Evolutionary conservation across 2,113 vertebrate species (phyloP).

Genomic region (Labeo rohita): DNA sequence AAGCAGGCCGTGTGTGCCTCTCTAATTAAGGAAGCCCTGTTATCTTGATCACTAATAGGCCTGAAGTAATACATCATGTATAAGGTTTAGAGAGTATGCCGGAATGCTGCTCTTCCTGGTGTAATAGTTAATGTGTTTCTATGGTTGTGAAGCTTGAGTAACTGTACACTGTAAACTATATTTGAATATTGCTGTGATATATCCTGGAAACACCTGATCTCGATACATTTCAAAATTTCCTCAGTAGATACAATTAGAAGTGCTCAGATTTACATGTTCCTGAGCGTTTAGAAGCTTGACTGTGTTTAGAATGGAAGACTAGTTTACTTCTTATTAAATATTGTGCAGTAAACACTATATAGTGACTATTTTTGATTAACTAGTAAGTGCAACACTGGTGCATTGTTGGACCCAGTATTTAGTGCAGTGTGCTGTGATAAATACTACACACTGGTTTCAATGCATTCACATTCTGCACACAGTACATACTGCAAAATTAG

Average conservation of each 20-base stretch:
- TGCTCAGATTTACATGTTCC: background rate
- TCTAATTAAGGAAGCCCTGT: conserved; percentile 56
- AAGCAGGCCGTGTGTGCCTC: conserved; percentile 50
- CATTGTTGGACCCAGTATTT: background rate
- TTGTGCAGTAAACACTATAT: background rate
- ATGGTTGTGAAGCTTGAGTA: conserved; percentile 57
- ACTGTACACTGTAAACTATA: conserved; percentile 24
- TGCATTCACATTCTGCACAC: too few relatives aligned
- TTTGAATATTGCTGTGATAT: background rate
- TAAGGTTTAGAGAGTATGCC: conserved; percentile 57
- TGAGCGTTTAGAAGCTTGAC: background rate
- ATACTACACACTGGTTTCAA: too few relatives aligned
- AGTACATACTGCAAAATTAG: too few relatives aligned
- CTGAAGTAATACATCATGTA: conserved; percentile 62
- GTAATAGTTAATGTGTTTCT: conserved; percentile 75
- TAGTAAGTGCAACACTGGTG: background rate
- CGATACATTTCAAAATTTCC: background rate
- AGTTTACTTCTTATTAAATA: background rate
- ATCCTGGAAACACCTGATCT: background rate
- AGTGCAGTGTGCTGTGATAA: background rate
- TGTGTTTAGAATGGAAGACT: background rate
- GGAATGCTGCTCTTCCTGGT: conserved; percentile 61
- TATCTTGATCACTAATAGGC: conserved; percentile 68
- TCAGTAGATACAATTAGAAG: background rate
- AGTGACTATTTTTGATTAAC: background rate